A percentile compares a stretch with the other conserved stretches of the same genome.
phyloP scores from a whole-genome alignment of 2,888 invertebrate species.

The Cheiracanthium punctorium region DNA sequence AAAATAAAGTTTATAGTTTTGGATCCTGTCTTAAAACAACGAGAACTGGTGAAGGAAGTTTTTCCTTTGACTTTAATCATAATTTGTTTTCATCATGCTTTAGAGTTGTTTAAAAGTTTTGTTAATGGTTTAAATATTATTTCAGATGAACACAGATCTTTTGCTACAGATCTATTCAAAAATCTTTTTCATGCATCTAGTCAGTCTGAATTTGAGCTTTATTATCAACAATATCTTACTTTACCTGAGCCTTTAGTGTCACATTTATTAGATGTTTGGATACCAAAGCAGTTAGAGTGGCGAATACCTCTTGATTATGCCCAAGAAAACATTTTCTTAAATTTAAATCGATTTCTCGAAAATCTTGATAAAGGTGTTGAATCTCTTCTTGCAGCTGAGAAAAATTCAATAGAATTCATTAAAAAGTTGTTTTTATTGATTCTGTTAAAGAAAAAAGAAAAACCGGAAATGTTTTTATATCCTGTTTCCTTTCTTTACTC shows the following conservation, averaged over 20 bases:
- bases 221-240: slow-evolving; percentile 29
- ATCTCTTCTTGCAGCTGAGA: background rate
- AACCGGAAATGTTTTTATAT: background rate
- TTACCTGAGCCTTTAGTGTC: slow-evolving; percentile 17
- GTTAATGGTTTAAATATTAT: background rate
- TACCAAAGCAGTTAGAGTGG: slow-evolving; percentile 23
- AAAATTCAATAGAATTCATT: slow-evolving; percentile 27
- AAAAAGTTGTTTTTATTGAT: slow-evolving; percentile 38
- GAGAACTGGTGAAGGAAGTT: slow-evolving; percentile 20
- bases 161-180: slow-evolving; percentile 38
- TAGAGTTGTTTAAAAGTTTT: slow-evolving; percentile 34
- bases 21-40: slow-evolving; percentile 36
- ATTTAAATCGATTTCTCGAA: slow-evolving; percentile 23
- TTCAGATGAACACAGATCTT: slow-evolving; percentile 18
- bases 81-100: slow-evolving; percentile 49
- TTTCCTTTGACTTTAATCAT: slow-evolving; percentile 28
- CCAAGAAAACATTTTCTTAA: slow-evolving; percentile 39
- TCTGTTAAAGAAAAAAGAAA: slow-evolving; percentile 46
- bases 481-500: slow-evolving; percentile 32
- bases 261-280: slow-evolving; percentile 42
- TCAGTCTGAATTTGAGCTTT: slow-evolving; percentile 35
- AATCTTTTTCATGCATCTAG: slow-evolving; percentile 12
- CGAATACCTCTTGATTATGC: slow-evolving; percentile 43
- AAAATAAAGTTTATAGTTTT: slow-evolving; percentile 26
- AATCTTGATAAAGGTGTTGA: slow-evolving; percentile 32